phyloP scores from a whole-genome alignment of 2,113 vertebrate species.

The Coryphaenoides rupestris region DNA sequence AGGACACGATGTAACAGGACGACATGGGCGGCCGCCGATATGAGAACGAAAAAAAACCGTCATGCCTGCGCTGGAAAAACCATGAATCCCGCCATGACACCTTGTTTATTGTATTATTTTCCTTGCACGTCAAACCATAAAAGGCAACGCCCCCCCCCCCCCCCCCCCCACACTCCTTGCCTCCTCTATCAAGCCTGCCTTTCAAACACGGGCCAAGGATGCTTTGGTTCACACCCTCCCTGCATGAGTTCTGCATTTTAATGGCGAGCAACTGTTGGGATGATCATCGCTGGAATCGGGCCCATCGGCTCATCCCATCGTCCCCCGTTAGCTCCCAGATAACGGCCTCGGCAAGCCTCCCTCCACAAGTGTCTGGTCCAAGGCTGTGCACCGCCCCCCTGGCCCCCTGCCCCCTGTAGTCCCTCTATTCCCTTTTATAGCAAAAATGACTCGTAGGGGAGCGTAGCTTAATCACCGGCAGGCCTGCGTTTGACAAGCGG shows the following conservation, averaged over 20 bases:
- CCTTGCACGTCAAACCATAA: too few relatives aligned
- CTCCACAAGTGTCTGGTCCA: constrained; percentile 26
- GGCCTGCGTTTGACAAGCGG: constrained; percentile 58
- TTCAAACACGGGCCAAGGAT: too few relatives aligned
- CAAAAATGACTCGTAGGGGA: constrained; percentile 46
- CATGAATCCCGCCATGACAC: too few relatives aligned
- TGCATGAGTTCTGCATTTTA: constrained; percentile 35
- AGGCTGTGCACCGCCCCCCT: constrained; percentile 21
- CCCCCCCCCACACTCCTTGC: too few relatives aligned
- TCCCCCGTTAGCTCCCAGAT: constrained; percentile 41
- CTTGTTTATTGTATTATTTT: too few relatives aligned
- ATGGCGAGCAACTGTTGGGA: constrained; percentile 39
- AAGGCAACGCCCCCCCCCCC: too few relatives aligned
- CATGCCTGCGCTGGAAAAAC: too few relatives aligned
- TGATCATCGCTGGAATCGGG: neutral
- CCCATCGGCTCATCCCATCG: constrained; percentile 13
- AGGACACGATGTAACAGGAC: neutral
- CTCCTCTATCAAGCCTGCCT: too few relatives aligned
- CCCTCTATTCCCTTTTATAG: constrained; percentile 70
- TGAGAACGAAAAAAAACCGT: too few relatives aligned
- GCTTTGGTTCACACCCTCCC: constrained; percentile 49
- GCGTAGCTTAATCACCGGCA: constrained; percentile 58
- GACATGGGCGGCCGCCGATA: constrained; percentile 17
- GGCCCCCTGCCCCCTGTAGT: too few relatives aligned
- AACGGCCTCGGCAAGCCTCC: constrained; percentile 56